Percentiles rank a stretch among this genome's conserved stretches.
phyloP scores from a whole-genome alignment of 2,888 invertebrate genomes.

The Crematogaster levior region DNA sequence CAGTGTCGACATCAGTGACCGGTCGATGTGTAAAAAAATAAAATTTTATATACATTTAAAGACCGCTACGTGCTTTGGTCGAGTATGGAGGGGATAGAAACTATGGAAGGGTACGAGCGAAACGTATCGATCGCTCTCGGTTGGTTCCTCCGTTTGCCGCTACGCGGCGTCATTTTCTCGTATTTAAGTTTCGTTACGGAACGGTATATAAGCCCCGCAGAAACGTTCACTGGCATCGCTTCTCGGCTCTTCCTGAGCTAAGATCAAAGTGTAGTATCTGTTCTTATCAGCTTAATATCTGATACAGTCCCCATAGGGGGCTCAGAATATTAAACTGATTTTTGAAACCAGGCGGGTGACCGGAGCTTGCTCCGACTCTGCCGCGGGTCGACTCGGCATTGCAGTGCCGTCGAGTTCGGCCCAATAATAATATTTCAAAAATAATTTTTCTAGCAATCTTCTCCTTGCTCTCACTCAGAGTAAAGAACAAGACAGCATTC shows the following conservation, averaged over 20 bases:
- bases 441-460: too few relatives aligned
- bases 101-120: background rate
- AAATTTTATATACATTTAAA: too few relatives aligned
- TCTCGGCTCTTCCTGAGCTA: slow-evolving; percentile 47
- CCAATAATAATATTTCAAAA: background rate
- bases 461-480: too few relatives aligned
- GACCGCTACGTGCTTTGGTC: background rate
- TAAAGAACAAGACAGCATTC: too few relatives aligned
- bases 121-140: background rate
- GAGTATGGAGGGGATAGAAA: background rate
- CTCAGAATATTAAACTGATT: slow-evolving; percentile 40
- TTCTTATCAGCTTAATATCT: slow-evolving; percentile 56
- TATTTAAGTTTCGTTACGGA: background rate
- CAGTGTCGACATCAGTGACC: too few relatives aligned
- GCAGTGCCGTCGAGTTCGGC: background rate
- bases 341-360: background rate
- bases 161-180: slow-evolving; percentile 15
- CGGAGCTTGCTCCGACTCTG: slow-evolving; percentile 3
- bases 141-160: background rate
- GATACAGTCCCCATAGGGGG: slow-evolving; percentile 39
- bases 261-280: slow-evolving; percentile 51
- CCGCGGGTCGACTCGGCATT: background rate
- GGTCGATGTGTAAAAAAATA: too few relatives aligned
- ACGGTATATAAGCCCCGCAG: background rate
- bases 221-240: background rate